A percentile compares a stretch with the other conserved stretches of the same genome.
phyloP scores from a whole-genome alignment of 2,888 invertebrate species.

The Tipula confusa region DNA sequence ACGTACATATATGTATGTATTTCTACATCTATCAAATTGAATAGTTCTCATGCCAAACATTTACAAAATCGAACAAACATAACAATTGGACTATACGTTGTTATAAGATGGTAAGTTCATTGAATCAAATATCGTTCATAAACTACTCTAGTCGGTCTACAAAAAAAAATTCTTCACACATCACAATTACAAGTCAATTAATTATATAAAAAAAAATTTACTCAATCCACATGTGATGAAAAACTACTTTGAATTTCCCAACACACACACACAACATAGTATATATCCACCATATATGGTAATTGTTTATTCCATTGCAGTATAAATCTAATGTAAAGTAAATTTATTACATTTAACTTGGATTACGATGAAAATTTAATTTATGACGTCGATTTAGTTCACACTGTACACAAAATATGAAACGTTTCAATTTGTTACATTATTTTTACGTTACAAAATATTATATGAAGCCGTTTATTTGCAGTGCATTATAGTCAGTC shows the following conservation, averaged over 20 bases:
- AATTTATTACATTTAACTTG: not conserved
- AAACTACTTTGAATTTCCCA: not conserved
- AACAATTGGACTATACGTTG: not conserved
- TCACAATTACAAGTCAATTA: conserved; percentile 6
- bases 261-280: not conserved
- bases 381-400: not conserved
- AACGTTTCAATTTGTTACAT: not conserved
- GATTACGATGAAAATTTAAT: not conserved
- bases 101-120: not conserved
- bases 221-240: not conserved
- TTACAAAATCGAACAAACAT: not conserved
- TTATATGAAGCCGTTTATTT: too few relatives aligned
- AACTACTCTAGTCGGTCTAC: not conserved
- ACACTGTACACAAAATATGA: not conserved
- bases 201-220: not conserved
- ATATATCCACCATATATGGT: not conserved
- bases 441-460: not conserved
- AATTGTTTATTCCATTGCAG: not conserved
- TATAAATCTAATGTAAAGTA: not conserved
- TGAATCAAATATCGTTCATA: not conserved
- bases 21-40: not conserved
- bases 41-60: not conserved
- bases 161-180: not conserved
- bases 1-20: not conserved
- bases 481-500: not conserved